Evolutionary conservation across 2,888 invertebrate species (phyloP).

Genomic region (Netelia virgata): DNA sequence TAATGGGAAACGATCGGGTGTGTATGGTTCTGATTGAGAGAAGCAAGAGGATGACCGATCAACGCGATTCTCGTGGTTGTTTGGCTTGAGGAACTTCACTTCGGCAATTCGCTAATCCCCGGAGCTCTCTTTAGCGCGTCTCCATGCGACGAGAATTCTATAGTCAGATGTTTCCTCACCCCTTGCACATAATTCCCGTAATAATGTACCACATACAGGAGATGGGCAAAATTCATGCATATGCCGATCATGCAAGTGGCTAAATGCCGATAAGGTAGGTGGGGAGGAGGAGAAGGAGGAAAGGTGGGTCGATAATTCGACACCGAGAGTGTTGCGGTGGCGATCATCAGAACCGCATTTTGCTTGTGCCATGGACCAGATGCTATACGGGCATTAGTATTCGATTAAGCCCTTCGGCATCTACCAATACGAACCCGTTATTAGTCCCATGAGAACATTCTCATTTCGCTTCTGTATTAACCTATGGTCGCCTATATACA

Average conservation of each 20-base stretch:
- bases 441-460: constrained; percentile 16
- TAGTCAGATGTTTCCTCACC: constrained; percentile 28
- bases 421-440: constrained; percentile 16
- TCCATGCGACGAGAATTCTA: constrained; percentile 35
- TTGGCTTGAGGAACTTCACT: constrained; percentile 37
- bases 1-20: neutral
- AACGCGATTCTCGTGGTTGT: constrained; percentile 8
- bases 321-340: constrained; percentile 43
- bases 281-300: neutral
- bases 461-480: neutral
- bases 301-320: constrained; percentile 24
- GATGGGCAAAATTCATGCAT: constrained; percentile 35
- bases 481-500: too few species aligned
- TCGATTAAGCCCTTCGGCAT: constrained; percentile 51
- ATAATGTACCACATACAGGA: constrained; percentile 20
- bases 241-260: neutral
- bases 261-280: neutral
- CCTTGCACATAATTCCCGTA: constrained; percentile 58
- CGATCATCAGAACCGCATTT: constrained; percentile 46
- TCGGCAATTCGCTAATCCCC: constrained; percentile 4
- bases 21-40: constrained; percentile 7
- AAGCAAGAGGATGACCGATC: constrained; percentile 20
- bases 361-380: neutral
- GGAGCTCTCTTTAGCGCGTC: constrained; percentile 6
- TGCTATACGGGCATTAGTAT: constrained; percentile 31